Evolutionary conservation across 2,113 vertebrate species (phyloP).

Genomic region (Ranitomeya variabilis): DNA sequence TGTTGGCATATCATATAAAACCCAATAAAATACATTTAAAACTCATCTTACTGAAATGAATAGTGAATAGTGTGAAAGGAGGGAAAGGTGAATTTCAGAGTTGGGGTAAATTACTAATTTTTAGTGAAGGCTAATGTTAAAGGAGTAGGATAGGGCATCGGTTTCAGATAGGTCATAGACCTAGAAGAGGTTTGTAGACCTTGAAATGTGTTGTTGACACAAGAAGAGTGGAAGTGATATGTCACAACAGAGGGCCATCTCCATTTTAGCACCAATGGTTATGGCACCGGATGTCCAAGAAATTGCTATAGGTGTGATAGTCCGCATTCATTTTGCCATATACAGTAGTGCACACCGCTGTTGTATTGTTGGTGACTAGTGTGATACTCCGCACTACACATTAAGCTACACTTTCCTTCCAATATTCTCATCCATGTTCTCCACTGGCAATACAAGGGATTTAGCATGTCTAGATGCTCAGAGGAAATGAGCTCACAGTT

Average conservation of each 20-base stretch:
- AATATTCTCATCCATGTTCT: not conserved
- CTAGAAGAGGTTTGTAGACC: too few relatives aligned
- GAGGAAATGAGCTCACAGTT: conserved; percentile 50
- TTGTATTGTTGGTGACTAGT: not conserved
- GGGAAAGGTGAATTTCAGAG: too few relatives aligned
- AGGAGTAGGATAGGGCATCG: too few relatives aligned
- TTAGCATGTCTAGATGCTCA: not conserved
- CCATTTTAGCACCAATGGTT: not conserved
- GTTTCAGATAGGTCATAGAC: too few relatives aligned
- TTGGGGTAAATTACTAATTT: too few relatives aligned
- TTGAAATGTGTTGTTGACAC: too few relatives aligned
- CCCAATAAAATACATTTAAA: too few relatives aligned
- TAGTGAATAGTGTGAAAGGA: too few relatives aligned
- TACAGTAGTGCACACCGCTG: not conserved
- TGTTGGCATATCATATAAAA: too few relatives aligned
- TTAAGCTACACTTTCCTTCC: not conserved
- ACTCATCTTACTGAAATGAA: too few relatives aligned
- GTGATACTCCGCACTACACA: not conserved
- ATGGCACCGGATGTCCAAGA: not conserved
- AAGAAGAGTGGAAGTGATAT: not conserved
- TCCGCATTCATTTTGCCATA: not conserved
- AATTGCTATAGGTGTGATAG: not conserved
- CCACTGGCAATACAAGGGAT: not conserved
- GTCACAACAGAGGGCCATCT: not conserved
- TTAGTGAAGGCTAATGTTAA: too few relatives aligned